Evolutionary conservation across 2,797 vertebrate species (phyloP).

Genomic region (Limnodromus scolopaceus): DNA sequence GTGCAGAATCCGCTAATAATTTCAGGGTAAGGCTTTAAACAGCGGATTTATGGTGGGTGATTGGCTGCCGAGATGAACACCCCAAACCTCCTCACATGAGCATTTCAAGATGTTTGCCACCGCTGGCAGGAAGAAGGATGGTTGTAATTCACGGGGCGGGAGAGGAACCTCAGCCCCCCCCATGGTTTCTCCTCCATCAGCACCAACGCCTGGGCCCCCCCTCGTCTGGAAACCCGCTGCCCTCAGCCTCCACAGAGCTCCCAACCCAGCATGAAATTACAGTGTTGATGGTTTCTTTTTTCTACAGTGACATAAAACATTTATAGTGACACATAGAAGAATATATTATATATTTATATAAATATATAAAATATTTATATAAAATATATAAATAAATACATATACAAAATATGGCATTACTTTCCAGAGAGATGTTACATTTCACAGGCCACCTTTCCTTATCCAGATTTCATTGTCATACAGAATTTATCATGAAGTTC

Average conservation of each 20-base stretch:
- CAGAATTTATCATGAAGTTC: neutral
- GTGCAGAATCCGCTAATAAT: neutral
- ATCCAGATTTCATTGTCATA: neutral
- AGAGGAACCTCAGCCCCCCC: neutral
- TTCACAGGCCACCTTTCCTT: conserved; percentile 11
- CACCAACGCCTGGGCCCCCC: neutral
- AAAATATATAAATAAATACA: conserved; percentile 74
- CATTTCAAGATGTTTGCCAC: neutral
- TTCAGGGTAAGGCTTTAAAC: neutral
- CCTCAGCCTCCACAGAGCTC: neutral
- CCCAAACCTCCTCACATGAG: neutral
- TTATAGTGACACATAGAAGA: conserved; percentile 48
- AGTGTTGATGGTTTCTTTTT: neutral
- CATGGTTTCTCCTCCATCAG: rapidly evolving
- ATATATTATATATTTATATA: conserved; percentile 72
- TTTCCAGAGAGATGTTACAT: conserved; percentile 48
- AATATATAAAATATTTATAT: conserved; percentile 73
- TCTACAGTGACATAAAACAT: conserved; percentile 11
- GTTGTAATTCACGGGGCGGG: neutral
- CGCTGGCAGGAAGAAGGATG: neutral
- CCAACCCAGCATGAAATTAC: neutral
- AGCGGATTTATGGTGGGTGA: neutral
- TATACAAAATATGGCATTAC: conserved; percentile 58
- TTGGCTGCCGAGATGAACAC: neutral
- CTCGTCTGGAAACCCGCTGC: neutral